phyloP scores from a whole-genome alignment of 2,888 invertebrate genomes.

The Callyntrura sp. region DNA sequence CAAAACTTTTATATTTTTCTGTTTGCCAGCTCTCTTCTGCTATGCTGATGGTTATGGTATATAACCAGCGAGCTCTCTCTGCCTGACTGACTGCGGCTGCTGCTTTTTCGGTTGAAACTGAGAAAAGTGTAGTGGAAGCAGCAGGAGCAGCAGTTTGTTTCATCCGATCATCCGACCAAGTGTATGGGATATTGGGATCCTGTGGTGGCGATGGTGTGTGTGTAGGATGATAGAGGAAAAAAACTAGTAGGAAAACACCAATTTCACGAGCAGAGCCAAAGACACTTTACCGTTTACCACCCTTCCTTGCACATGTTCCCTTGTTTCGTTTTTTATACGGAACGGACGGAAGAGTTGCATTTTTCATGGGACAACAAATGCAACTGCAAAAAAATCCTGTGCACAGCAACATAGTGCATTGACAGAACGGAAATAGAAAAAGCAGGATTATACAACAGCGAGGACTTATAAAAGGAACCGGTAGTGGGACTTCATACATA shows the following conservation, averaged over 20 bases:
- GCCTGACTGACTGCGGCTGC: no score
- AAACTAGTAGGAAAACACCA: constrained; percentile 25
- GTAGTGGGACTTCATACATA: background rate
- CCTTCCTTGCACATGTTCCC: constrained; percentile 53
- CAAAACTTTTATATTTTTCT: no score
- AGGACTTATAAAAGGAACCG: background rate
- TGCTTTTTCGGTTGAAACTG: constrained; percentile 69
- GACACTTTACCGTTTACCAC: constrained; percentile 64
- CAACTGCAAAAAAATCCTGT: background rate
- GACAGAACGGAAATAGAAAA: background rate
- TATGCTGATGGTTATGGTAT: no score
- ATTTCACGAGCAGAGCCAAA: constrained; percentile 42
- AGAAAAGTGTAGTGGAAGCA: constrained; percentile 52
- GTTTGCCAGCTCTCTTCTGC: no score
- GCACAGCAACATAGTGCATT: constrained; percentile 21
- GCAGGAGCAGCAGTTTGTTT: constrained; percentile 37
- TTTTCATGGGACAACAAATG: background rate
- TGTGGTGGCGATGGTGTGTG: background rate
- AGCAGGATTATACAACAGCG: background rate
- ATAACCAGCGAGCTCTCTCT: no score
- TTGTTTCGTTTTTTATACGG: background rate
- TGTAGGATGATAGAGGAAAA: constrained; percentile 24
- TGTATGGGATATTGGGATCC: background rate
- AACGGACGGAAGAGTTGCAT: background rate
- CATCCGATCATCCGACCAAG: background rate